These are phyloP conservation scores for Aporophyla lueneburgensis DNA, from an alignment of 2,888 invertebrate species.

Conservation along the genomic window DNA sequence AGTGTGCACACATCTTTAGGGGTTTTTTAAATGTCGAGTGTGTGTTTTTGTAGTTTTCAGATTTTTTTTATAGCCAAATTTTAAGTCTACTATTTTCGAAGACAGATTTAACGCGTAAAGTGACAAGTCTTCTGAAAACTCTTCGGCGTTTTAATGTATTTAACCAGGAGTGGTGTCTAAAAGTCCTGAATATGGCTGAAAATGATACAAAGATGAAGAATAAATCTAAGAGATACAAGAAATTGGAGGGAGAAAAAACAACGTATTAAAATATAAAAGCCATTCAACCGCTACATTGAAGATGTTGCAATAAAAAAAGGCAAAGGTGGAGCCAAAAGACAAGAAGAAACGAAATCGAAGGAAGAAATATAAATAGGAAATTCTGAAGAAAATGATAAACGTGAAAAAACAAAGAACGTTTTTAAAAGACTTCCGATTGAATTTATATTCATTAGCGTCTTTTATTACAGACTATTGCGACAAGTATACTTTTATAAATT, in stretches of 20 bases:
- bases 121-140: background rate
- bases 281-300: background rate
- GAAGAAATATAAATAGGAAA: background rate
- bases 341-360: background rate
- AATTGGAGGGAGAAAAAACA: background rate
- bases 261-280: too few species aligned
- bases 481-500: background rate
- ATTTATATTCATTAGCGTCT: conserved; percentile 3
- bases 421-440: conserved; percentile 4
- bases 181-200: background rate
- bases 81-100: background rate
- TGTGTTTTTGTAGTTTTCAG: background rate
- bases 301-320: background rate
- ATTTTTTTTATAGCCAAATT: too few species aligned
- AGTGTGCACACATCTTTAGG: conserved; percentile 72
- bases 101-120: background rate
- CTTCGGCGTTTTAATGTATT: background rate
- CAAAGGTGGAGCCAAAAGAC: background rate
- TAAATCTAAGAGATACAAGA: too few species aligned
- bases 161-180: conserved; percentile 1
- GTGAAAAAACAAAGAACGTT: background rate
- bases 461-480: background rate
- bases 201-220: background rate
- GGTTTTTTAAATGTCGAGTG: background rate
- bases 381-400: background rate